Evolutionary conservation across 2,888 invertebrate genomes (phyloP), one percentile per base, ranked within the genome.

Genomic region (Pseudococcus longispinus): DNA sequence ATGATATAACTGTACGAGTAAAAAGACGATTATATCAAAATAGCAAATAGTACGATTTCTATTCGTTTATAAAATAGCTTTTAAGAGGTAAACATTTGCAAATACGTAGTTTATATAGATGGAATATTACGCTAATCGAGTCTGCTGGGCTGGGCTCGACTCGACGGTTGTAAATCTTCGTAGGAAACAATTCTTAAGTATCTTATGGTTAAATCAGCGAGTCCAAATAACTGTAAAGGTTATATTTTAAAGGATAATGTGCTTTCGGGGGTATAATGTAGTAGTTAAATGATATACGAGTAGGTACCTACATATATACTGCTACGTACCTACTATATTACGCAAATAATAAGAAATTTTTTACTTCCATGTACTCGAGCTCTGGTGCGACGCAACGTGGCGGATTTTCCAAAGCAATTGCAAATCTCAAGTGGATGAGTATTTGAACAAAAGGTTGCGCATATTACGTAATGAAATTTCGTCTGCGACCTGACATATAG

Each of bases 381-480:
- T 3, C 44, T 46, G 15, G 44, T 13, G 13, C 15, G 13, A 37
- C 44, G 3, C 44, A 11, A 13, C 44, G 11, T 2, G 60, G 8
- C 23, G 23, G 23, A 60, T 60, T 60, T 70, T 29, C 70, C n/a
- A 70, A 29, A 13, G 29, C 18, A 60, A 29, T 70, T 70, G 70
- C 15, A 70, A 70, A 70, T 70, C 70, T 70, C 70, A 18, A 70
- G 70, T 70, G 70, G 70, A 70, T 70, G 29, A 70, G 70, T 29
- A 70, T 70, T 70, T 29, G 29, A 70, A 70, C 70, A 70, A 70
- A 70, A 70, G 70, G 29, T 70, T 60, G 20, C 23, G 70, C 70
- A 29, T 70, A 70, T 70, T 70, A 70, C 60, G 23, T 70, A 70
- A 70, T 70, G 70, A 70, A 70, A 70, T 70, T 70, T 70, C 70